Base-by-base conservation (phyloP, 2,888 invertebrate species). In the Amphiduros pacificus region DNA sequence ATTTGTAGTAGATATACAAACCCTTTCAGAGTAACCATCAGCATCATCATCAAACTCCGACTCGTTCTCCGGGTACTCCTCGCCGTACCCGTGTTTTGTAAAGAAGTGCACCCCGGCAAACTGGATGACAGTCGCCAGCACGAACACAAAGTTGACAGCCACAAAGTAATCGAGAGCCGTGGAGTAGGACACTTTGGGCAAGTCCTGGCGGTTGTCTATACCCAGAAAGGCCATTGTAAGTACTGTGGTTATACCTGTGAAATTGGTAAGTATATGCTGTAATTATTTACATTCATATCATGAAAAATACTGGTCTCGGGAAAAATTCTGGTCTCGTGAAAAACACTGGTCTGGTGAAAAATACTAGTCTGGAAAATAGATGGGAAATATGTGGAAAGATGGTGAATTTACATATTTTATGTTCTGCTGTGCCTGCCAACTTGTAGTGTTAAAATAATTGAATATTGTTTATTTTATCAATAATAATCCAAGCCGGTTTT, bases 71-170 rank as follows among this genome's bases (percentile, higher is more conserved):
- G 29, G 55, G 26, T 28, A 27, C n/a, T 53, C 50, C 61, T 91
- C 91, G 0, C 91, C 91, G 5, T 89, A 90, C 29, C 91, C 91
- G 20, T 61, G 61, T 81, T 91, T 92, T n/a, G 95, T 95, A 78
- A 94, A 94, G 82, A 94, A 95, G 84, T 96, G 96, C 0, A 96
- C 96, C 0, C 93, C 92, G 17, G 95, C 94, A 75, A 95, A 96
- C 81, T 96, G 94, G 24, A 96, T 84, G 1, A 96, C 86, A 0
- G 94, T 94, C 0, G 94, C 93, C 73, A 95, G 93, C 3, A 76
- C 66, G 61, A 73, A 73, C 1, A 88, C 88, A 77, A 91, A 92
- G 24, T 91, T 91, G 24, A 91, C 85, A 75, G 90, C 90, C 2
- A 92, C 91, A 79, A 91, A 92, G 76, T 90, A 90, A 77, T 92